A percentile compares a stretch with the other conserved stretches of the same genome.
Conservation (phyloP, 1,140 invertebrate genomes). For the Anthonomus grandis region DNA sequence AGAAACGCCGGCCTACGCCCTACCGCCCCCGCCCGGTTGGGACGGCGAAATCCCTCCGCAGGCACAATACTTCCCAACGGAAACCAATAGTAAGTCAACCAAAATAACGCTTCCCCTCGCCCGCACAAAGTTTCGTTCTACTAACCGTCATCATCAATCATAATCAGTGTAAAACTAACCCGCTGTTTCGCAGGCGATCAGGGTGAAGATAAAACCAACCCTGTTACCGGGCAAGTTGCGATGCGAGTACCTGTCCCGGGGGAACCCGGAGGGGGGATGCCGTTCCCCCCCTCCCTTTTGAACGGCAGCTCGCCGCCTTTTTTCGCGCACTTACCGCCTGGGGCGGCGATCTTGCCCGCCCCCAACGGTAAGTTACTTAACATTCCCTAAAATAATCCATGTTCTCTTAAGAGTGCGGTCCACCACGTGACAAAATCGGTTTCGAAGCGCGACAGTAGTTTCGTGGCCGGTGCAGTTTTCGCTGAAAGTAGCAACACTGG, state of each 20-base stretch:
- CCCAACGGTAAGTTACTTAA: conserved; percentile 46
- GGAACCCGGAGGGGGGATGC: conserved; percentile 44
- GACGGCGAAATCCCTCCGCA: conserved; percentile 31
- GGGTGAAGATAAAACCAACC: no score
- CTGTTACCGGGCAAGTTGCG: conserved; percentile 59
- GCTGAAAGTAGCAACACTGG: no score
- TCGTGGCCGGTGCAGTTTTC: no score
- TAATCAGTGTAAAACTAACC: not conserved
- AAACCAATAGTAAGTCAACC: not conserved
- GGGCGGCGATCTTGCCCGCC: conserved; percentile 66
- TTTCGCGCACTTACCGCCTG: conserved; percentile 58
- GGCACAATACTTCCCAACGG: conserved; percentile 41
- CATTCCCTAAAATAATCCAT: no score
- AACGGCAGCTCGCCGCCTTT: conserved; percentile 49
- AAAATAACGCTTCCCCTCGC: not conserved
- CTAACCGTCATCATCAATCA: not conserved
- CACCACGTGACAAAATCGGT: no score
- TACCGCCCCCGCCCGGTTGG: conserved; percentile 47
- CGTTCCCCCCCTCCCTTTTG: conserved; percentile 53
- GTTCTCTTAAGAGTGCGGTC: no score
- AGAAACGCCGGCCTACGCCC: conserved; percentile 53
- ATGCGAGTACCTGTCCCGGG: conserved; percentile 58
- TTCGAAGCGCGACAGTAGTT: no score
- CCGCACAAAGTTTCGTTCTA: not conserved
- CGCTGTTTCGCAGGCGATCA: conserved; percentile 43